phyloP scores from a whole-genome alignment of 2,888 invertebrate genomes.

The Limenitis camilla region DNA sequence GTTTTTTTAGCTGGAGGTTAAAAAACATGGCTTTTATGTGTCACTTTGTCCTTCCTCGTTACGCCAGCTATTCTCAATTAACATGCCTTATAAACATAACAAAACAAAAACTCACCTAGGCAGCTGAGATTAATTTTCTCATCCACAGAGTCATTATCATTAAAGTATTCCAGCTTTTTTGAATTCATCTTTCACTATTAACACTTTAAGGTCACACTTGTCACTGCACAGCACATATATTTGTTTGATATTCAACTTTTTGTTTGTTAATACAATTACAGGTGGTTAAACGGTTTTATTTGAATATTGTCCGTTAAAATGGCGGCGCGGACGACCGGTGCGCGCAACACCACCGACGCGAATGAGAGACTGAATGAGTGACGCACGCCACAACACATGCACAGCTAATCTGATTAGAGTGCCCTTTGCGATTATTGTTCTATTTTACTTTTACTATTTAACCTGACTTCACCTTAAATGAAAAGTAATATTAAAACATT shows the following conservation, averaged over 20 bases:
- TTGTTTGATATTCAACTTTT: conserved; percentile 17
- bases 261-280: neutral
- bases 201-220: conserved; percentile 55
- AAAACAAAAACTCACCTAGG: conserved; percentile 51
- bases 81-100: conserved; percentile 11
- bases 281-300: conserved; percentile 36
- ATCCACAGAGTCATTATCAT: conserved; percentile 62
- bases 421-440: conserved; percentile 47
- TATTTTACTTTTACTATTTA: conserved; percentile 29
- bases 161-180: conserved; percentile 69
- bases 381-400: conserved; percentile 32
- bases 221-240: conserved; percentile 41
- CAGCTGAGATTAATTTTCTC: conserved; percentile 69
- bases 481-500: too few relatives aligned
- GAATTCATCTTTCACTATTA: conserved; percentile 63
- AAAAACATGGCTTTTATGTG: conserved; percentile 16
- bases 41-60: conserved; percentile 23
- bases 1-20: too few relatives aligned
- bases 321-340: conserved; percentile 45
- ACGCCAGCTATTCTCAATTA: conserved; percentile 13
- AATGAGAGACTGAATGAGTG: conserved; percentile 37
- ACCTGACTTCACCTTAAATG: neutral
- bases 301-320: conserved; percentile 46
- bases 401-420: conserved; percentile 63
- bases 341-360: conserved; percentile 53